A percentile compares a stretch with the other conserved stretches of the same genome.
phyloP scores from a whole-genome alignment of 2,888 invertebrate species.

The Asteroscopus sphinx region DNA sequence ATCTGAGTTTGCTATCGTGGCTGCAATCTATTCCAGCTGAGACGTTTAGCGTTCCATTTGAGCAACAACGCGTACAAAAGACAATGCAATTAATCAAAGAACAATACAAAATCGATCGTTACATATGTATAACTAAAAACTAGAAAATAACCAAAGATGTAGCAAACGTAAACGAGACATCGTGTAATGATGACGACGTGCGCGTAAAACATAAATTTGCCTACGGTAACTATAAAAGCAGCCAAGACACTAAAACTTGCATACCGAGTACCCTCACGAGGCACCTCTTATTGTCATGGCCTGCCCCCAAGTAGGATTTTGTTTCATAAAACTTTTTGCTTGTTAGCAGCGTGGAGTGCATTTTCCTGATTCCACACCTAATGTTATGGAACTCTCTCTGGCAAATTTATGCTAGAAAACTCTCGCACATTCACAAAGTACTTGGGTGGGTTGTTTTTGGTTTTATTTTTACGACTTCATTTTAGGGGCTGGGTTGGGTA shows the following conservation, averaged over 20 bases:
- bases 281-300: slow-evolving; percentile 38
- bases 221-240: too few relatives aligned
- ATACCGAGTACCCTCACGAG: slow-evolving; percentile 31
- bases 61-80: too few relatives aligned
- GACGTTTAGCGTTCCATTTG: slow-evolving; percentile 98
- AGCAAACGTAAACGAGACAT: slow-evolving; percentile 31
- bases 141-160: slow-evolving; percentile 36
- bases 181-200: slow-evolving; percentile 12
- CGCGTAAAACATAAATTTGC: slow-evolving; percentile 46
- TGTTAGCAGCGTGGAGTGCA: slow-evolving; percentile 54
- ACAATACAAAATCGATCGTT: too few relatives aligned
- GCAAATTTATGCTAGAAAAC: slow-evolving; percentile 49
- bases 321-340: slow-evolving; percentile 61
- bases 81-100: too few relatives aligned
- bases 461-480: slow-evolving; percentile 27
- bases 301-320: slow-evolving; percentile 37
- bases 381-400: slow-evolving; percentile 61
- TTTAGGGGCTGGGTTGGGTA: slow-evolving; percentile 27
- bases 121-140: too few relatives aligned
- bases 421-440: slow-evolving; percentile 29
- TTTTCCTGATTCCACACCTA: slow-evolving; percentile 60
- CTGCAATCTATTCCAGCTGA: slow-evolving; percentile 97
- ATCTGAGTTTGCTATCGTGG: slow-evolving; percentile 97
- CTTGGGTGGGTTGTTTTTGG: slow-evolving; percentile 19
- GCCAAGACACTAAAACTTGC: slow-evolving; percentile 29